phyloP scores from a whole-genome alignment of 2,113 vertebrate genomes.

The Lepus timidus region DNA sequence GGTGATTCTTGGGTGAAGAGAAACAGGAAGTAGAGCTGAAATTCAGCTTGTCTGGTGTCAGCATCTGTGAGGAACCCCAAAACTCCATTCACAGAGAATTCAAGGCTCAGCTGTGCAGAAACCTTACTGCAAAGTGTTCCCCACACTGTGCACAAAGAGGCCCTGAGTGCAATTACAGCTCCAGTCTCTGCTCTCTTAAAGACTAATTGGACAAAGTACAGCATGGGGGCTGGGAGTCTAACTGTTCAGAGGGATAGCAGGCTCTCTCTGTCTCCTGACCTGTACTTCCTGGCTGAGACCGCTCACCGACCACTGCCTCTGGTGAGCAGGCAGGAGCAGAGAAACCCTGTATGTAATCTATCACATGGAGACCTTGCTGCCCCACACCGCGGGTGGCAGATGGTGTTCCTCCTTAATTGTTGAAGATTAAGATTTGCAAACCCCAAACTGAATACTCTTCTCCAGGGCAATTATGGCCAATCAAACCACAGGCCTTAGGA shows the following conservation, averaged over 20 bases:
- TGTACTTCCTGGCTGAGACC: neutral
- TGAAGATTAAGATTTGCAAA: conserved; percentile 61
- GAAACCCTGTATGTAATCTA: neutral
- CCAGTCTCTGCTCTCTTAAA: neutral
- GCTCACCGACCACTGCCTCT: neutral
- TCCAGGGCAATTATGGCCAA: neutral
- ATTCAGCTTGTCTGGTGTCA: neutral
- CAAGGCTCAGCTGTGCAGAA: neutral
- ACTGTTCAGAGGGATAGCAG: conserved; percentile 4
- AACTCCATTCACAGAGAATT: neutral
- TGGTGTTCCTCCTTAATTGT: conserved; percentile 68
- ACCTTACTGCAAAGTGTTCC: conserved; percentile 26
- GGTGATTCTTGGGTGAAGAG: neutral
- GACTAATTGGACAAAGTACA: conserved; percentile 51
- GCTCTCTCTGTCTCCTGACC: conserved; percentile 23
- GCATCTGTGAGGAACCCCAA: neutral
- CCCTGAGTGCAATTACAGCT: conserved; percentile 1
- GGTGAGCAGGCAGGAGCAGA: neutral
- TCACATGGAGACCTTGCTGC: conserved; percentile 40
- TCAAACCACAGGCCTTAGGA: neutral
- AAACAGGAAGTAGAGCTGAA: neutral
- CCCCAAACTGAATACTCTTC: conserved; percentile 44
- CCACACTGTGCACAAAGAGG: neutral
- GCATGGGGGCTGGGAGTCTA: neutral
- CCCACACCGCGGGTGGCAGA: conserved; percentile 43